Conservation (phyloP, 1,140 invertebrate genomes). For the Drosophila insularis region DNA sequence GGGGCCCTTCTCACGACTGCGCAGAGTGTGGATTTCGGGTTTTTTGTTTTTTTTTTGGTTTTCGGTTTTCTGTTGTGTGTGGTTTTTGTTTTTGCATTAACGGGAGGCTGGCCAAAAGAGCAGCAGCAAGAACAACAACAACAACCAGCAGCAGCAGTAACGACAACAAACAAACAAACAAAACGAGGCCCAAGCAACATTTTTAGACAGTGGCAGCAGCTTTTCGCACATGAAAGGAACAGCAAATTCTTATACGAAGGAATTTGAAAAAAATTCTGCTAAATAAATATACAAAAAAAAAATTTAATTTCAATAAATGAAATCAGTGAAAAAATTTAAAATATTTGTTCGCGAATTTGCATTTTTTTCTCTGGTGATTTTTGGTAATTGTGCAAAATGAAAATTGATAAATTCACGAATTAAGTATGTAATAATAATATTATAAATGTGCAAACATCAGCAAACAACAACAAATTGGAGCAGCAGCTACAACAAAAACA, state of each 20-base stretch:
- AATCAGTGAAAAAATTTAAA: constrained; percentile 16
- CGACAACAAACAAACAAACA: constrained; percentile 32
- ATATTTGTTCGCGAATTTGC: not conserved
- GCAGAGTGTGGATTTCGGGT: constrained; percentile 9
- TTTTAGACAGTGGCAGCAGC: constrained; percentile 36
- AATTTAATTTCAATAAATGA: not conserved
- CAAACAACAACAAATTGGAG: constrained; percentile 15
- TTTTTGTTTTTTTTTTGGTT: not conserved
- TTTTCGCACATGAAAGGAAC: constrained; percentile 30
- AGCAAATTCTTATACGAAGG: constrained; percentile 36
- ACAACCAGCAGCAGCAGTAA: constrained; percentile 37
- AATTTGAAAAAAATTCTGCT: constrained; percentile 44
- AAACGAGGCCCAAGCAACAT: constrained; percentile 25
- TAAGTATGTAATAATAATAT: constrained; percentile 5
- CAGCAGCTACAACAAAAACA: constrained; percentile 14
- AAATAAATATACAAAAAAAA: constrained; percentile 4
- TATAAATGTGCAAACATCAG: constrained; percentile 12
- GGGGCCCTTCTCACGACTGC: constrained; percentile 33
- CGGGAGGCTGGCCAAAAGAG: constrained; percentile 43
- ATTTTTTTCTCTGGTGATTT: constrained; percentile 1
- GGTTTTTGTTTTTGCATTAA: constrained; percentile 13
- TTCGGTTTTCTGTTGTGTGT: constrained; percentile 2
- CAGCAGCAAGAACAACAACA: constrained; percentile 48
- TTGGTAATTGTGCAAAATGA: not conserved
- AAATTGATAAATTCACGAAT: not conserved